phyloP scores from a whole-genome alignment of 1,140 invertebrate genomes.

The Atta cephalotes region DNA sequence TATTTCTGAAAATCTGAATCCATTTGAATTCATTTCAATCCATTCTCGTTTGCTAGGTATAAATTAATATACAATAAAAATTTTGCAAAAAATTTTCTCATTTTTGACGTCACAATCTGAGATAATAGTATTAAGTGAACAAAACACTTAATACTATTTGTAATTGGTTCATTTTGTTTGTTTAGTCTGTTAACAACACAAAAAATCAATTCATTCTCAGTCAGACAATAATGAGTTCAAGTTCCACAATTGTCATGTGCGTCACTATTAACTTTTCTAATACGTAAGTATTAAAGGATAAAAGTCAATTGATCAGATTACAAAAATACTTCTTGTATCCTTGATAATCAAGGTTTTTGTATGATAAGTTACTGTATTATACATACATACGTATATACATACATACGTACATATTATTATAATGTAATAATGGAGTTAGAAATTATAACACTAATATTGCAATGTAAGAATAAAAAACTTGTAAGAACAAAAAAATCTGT shows the following conservation, averaged over 20 bases:
- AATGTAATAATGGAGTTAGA: neutral
- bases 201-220: neutral
- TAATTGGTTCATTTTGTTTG: neutral
- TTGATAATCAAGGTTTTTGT: neutral
- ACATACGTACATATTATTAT: neutral
- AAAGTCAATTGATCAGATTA: neutral
- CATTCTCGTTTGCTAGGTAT: no score
- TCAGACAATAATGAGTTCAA: constrained; percentile 2
- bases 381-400: neutral
- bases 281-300: neutral
- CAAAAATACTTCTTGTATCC: neutral
- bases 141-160: neutral
- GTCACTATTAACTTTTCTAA: neutral
- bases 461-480: neutral
- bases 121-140: no score
- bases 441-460: neutral
- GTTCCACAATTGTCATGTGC: neutral
- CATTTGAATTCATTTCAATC: no score
- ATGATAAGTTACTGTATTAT: neutral
- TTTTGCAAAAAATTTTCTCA: no score
- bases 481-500: neutral
- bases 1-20: no score
- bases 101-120: no score
- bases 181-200: no score
- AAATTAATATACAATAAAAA: no score